phyloP scores from a whole-genome alignment of 2,797 vertebrate species.

The Tenualosa ilisha region DNA sequence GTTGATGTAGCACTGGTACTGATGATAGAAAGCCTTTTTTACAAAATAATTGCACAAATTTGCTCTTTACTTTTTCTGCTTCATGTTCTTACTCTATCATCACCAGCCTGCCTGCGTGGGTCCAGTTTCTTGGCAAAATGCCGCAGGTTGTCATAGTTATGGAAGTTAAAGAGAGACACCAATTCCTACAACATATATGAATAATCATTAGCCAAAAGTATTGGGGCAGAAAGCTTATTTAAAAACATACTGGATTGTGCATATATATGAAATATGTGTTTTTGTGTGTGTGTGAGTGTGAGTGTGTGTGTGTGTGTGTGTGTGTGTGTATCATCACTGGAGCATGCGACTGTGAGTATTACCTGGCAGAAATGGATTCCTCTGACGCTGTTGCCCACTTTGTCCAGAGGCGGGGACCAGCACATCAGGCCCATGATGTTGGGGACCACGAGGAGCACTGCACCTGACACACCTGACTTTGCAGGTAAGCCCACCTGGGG shows the following conservation, averaged over 20 bases:
- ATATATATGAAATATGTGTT: not conserved
- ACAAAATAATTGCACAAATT: not conserved
- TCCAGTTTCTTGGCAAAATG: constrained; percentile 88
- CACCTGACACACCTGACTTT: constrained; percentile 89
- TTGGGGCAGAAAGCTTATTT: too few relatives aligned
- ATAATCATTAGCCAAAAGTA: not conserved
- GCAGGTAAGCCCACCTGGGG: constrained; percentile 87
- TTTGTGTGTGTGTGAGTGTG: not conserved
- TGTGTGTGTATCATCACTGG: not conserved
- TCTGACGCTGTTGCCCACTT: constrained; percentile 86
- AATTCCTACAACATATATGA: constrained; percentile 74
- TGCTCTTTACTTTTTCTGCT: not conserved
- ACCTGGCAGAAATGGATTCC: constrained; percentile 91
- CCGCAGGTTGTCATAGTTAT: constrained; percentile 90
- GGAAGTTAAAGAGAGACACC: constrained; percentile 89
- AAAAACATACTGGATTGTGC: not conserved
- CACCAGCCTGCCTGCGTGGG: constrained; percentile 80
- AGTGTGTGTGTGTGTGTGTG: not conserved
- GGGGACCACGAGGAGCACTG: constrained; percentile 86
- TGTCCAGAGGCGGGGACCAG: constrained; percentile 86
- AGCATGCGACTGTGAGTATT: constrained; percentile 1
- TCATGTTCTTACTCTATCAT: constrained; percentile 75
- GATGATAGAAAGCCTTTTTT: not conserved
- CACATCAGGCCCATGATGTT: constrained; percentile 93
- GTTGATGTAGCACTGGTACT: too few relatives aligned